phyloP scores from a whole-genome alignment of 2,113 vertebrate genomes.

The Microtus oregoni region DNA sequence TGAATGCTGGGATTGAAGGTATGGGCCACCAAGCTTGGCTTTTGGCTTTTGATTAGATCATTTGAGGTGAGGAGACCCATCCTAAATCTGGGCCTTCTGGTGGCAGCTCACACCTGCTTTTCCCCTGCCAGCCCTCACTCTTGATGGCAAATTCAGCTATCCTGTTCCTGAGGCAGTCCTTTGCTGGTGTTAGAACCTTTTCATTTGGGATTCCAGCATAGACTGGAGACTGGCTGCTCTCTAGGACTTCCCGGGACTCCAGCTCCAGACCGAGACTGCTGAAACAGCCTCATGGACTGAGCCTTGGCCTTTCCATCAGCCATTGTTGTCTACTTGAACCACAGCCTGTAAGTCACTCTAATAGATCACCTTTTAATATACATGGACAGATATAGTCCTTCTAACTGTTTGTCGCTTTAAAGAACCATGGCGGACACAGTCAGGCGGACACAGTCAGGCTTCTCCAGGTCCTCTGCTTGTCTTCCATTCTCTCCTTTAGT shows the following conservation, averaged over 20 bases:
- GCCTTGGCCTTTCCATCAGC: not conserved
- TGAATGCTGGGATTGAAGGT: not conserved
- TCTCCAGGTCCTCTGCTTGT: not conserved
- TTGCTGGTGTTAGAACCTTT: not conserved
- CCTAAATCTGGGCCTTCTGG: not conserved
- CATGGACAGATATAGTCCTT: not conserved
- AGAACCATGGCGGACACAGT: not conserved
- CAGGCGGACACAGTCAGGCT: not conserved
- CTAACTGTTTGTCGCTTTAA: not conserved
- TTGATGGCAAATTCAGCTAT: not conserved
- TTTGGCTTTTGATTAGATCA: not conserved
- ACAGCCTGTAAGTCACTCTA: not conserved
- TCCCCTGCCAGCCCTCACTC: not conserved
- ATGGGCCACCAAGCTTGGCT: not conserved
- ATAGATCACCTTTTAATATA: not conserved
- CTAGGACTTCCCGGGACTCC: not conserved
- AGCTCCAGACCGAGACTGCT: not conserved
- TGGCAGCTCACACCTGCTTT: too few species aligned
- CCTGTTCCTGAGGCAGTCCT: not conserved
- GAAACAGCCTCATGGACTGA: not conserved
- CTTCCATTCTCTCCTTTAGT: not conserved
- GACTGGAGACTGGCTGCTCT: not conserved
- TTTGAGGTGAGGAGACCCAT: not conserved
- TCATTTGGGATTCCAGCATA: not conserved
- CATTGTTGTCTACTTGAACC: not conserved